Conservation (phyloP, 2,113 vertebrate species). For the Piprites chloris region DNA sequence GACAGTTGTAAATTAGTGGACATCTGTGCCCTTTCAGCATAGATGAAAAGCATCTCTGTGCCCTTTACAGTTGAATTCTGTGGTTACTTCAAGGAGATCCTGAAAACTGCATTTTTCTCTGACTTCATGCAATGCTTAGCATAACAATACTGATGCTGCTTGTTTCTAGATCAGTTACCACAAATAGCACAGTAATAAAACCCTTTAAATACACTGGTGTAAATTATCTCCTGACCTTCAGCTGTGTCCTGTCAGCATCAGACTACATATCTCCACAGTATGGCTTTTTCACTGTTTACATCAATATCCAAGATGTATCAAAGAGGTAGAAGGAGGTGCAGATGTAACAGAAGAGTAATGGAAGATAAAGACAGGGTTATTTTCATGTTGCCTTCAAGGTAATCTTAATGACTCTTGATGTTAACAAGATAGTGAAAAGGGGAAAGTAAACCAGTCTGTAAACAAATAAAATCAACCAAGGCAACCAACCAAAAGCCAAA, state of each 20-base stretch:
- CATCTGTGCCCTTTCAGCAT: background rate
- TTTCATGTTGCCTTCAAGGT: background rate
- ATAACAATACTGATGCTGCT: background rate
- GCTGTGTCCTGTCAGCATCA: background rate
- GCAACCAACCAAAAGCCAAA: background rate
- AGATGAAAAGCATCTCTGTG: background rate
- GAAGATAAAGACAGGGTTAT: background rate
- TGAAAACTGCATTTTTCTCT: background rate
- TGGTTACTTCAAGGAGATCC: background rate
- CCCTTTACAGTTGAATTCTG: background rate
- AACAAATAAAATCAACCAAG: background rate
- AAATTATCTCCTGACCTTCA: slow-evolving; percentile 43
- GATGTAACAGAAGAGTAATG: background rate
- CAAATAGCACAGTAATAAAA: slow-evolving; percentile 31
- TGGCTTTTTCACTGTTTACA: background rate
- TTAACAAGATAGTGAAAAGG: background rate
- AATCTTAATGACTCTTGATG: background rate
- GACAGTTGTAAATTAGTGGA: background rate
- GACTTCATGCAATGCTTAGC: background rate
- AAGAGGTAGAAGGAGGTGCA: background rate
- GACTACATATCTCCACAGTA: background rate
- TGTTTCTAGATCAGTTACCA: slow-evolving; percentile 10
- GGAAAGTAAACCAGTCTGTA: background rate
- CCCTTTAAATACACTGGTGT: background rate
- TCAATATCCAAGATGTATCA: background rate